phyloP scores from a whole-genome alignment of 2,888 invertebrate species.

The Aphodius granarius region DNA sequence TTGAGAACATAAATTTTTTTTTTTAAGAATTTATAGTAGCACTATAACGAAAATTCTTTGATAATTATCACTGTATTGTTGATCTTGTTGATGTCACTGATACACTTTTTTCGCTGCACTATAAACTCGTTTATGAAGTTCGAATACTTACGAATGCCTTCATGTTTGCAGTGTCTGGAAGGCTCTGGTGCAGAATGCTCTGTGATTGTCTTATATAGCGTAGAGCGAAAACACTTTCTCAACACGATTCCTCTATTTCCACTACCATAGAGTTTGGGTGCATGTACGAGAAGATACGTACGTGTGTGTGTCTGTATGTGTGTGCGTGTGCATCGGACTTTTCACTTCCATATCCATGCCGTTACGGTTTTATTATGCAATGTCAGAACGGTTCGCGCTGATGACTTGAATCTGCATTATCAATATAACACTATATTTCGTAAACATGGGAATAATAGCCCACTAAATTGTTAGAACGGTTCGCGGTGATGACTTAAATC shows the following conservation, averaged over 20 bases:
- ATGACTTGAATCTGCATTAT: neutral
- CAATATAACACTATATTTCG: neutral
- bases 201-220: constrained; percentile 48
- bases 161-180: constrained; percentile 45
- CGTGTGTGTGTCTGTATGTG: constrained; percentile 19
- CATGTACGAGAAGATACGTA: neutral
- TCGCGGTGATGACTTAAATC: neutral
- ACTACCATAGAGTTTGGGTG: neutral
- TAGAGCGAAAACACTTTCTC: constrained; percentile 44
- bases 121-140: neutral
- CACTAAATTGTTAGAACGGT: constrained; percentile 7
- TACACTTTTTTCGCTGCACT: constrained; percentile 5
- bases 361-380: constrained; percentile 23
- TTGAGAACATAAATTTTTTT: neutral
- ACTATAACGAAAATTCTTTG: neutral
- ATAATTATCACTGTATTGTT: neutral
- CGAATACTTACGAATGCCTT: constrained; percentile 52
- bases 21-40: neutral
- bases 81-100: constrained; percentile 1
- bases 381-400: constrained; percentile 1
- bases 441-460: too few species aligned
- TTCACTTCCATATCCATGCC: constrained; percentile 48
- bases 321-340: constrained; percentile 39
- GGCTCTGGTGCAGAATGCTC: constrained; percentile 36
- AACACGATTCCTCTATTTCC: constrained; percentile 21